phyloP scores from a whole-genome alignment of 2,797 vertebrate species.

The Enteromius fasciolatus region DNA sequence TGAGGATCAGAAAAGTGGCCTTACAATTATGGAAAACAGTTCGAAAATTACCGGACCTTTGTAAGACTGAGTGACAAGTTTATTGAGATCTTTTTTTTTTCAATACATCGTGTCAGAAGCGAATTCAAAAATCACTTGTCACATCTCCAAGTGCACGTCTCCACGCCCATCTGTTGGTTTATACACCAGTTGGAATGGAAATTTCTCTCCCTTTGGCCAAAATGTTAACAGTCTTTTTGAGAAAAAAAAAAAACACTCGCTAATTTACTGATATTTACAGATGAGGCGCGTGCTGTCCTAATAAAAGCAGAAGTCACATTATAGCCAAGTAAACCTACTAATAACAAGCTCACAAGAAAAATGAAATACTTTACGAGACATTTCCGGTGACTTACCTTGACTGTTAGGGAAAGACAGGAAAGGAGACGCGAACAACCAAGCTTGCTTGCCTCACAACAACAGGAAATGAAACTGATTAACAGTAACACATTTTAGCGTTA shows the following conservation, averaged over 20 bases:
- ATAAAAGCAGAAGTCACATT: not conserved
- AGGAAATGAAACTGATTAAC: not conserved
- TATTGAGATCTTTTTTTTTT: constrained; percentile 78
- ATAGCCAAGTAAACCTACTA: not conserved
- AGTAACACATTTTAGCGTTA: not conserved
- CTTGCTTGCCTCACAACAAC: not conserved
- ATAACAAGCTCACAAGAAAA: not conserved
- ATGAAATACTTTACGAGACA: not conserved
- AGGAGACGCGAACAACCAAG: not conserved
- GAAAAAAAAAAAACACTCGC: not conserved
- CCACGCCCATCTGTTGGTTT: constrained; percentile 47
- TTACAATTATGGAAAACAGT: constrained; percentile 93
- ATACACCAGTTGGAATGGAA: constrained; percentile 38
- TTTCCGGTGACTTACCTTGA: not conserved
- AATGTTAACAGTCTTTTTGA: constrained; percentile 69
- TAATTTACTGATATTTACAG: constrained; percentile 22
- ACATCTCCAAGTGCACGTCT: constrained; percentile 68
- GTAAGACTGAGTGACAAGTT: constrained; percentile 79
- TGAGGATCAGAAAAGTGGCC: constrained; percentile 94
- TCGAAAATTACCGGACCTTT: constrained; percentile 81
- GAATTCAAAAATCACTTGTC: constrained; percentile 75
- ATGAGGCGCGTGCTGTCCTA: constrained; percentile 3
- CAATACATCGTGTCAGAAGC: constrained; percentile 73
- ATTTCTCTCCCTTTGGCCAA: constrained; percentile 58
- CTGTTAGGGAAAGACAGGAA: not conserved